Evolutionary conservation across 1,140 invertebrate species (phyloP), one percentile per base, ranked within the genome.

Genomic region (Delia radicum): DNA sequence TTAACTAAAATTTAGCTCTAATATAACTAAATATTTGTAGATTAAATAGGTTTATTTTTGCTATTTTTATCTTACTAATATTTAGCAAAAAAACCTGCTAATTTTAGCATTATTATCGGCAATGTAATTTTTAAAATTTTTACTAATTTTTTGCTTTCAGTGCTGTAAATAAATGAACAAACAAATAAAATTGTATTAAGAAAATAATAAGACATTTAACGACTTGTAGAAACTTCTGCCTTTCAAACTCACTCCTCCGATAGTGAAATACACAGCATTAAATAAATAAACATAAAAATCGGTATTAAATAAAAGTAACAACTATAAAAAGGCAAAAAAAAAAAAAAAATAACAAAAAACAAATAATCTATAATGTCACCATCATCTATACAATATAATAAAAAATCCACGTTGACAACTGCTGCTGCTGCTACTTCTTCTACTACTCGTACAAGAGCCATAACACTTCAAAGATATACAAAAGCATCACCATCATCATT

Each of bases 241-340:
- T 55, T 37, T 55, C n/a, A 55, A 55, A n/a, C n/a, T 21, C 48
- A 55, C n/a, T 69, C 26, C 18, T 33, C 29, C 24, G n/a, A 33
- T 69, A 33, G 29, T n/a, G n/a, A n/a, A n/a, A n/a, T n/a, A 69
- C 12, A 21, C 65, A 69, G 18, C 29, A 69, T 69, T 69, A 69
- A 37, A 31, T 10, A 33, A 31, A 33, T 33, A 37, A 69, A 69
- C n/a, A 63, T 2, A 28, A n/a, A 65, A 65, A 65, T 28, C 37
- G 37, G 37, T 42, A 42, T 15, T 13, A n/a, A n/a, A n/a, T n/a
- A n/a, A n/a, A n/a, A n/a, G 31, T 33, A 4, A 33, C 18, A 31
- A 31, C 15, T 31, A 18, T 69, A 69, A 37, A 33, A 69, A 24
- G 21, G 29, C 24, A 29, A 10, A 69, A 33, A 69, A 29, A 69